Base-by-base conservation (phyloP, 2,113 vertebrate genomes). In the Anarrhichthys ocellatus region DNA sequence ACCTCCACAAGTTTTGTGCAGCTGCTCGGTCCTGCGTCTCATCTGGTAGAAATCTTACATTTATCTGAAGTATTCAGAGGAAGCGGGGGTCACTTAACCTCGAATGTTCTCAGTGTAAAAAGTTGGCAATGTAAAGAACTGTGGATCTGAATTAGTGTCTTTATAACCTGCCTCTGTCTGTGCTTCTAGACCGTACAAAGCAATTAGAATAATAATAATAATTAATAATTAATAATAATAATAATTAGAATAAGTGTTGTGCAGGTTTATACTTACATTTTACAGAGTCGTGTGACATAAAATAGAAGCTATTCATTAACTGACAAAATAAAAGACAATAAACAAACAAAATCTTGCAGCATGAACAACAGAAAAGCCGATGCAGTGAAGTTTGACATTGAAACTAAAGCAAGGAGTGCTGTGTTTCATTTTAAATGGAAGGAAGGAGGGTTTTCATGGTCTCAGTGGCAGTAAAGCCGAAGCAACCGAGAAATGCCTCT, bases 381-480 rank as follows among this genome's bases (percentile, higher is more conserved):
- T 13, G 8, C 56, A 50, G 18, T 29, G 62, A 32, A 34, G 9
- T 72, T 5, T 72, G 61, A 59, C 42, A 46, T 9, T 40, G 50
- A 79, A 75, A 40, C 54, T 32, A 81, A 58, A 75, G 50, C 1
- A 69, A 29, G n/a, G 10, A 56, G 9, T 46, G 59, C 29, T 56
- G 61, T 59, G n/a, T 79, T 84, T 46, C 17, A 81, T 84, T 85
- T 90, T 69, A 62, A 86, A 78, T 76, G 48, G 76, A 77, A 79
- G 48, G 76, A 77, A 79, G 29, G 58, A 74, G 56, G 70, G 52
- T 42, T 80, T 36, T 82, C 52, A 59, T 62, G 67, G 36, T 64
- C 64, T 67, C 59, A 11, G 42, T 68, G 42, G 72, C 75, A 58
- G 52, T 71, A 22, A 59, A 85, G 34, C 63, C 6, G 70, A 78